Evolutionary conservation across 2,888 invertebrate genomes (phyloP), one percentile per base, ranked within the genome.

Genomic region (Eristalinus aeneus): DNA sequence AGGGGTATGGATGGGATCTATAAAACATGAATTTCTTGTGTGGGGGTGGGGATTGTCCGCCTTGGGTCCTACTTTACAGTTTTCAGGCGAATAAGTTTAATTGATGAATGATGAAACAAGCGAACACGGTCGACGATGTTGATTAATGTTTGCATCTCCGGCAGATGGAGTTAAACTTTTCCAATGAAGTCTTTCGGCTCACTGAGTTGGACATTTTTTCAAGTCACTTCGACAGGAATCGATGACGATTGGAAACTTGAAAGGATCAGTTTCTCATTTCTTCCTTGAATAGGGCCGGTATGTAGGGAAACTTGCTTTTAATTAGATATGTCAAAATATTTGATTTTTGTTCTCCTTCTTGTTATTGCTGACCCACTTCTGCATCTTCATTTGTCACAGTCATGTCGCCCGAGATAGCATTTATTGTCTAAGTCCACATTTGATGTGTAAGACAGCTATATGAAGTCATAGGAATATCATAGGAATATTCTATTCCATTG

Each of bases 1-100:
- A 16, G 46, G 46, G 46, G 8, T 46, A 2, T 4, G 46, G 46
- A 46, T 46, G 46, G 46, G 46, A 36, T 80, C 69, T 68, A 69
- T 73, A 72, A 85, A 68, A 72, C 58, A 84, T 67, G 60, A 71
- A 56, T 20, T 20, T 58, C 63, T 61, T 54, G 20, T 22, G 4
- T 36, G 65, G 1, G 56, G 12, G 31, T 39, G 36, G 20, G 20
- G 73, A 61, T 31, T n/a, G n/a, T 61, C 46, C 0, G 4, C 5
- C 1, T n/a, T 12, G 46, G 46, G 46, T 16, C 46, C 46, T 65
- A 5, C 58, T 73, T 85, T 58, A 75, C 72, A 72, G 68, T 76
- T 85, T 80, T 68, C 72, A 80, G 75, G 68, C 75, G 65, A 76
- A 80, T 80, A 85, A 85, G 67, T 85, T 85, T 73, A 85, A 85